Percentiles rank a stretch among this genome's conserved stretches.
phyloP scores from a whole-genome alignment of 2,888 invertebrate genomes.

The Anagyrus pseudococci region DNA sequence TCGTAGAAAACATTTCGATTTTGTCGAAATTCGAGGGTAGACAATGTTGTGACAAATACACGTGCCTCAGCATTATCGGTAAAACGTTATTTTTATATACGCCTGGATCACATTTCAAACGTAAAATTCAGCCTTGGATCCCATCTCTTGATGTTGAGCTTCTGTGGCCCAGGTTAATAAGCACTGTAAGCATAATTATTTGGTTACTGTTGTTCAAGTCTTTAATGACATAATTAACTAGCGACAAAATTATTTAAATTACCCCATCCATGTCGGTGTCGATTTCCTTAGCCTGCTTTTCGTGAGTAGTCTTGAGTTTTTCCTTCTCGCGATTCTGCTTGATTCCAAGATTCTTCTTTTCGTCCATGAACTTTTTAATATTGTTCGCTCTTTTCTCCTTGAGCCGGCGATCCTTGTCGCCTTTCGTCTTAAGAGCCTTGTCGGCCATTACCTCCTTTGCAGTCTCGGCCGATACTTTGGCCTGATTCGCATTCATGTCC shows the following conservation, averaged over 20 bases:
- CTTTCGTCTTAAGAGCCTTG: conserved; percentile 72
- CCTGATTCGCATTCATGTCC: conserved; percentile 71
- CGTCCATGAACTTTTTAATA: conserved; percentile 72
- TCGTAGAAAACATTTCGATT: too few relatives aligned
- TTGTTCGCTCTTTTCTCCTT: conserved; percentile 71
- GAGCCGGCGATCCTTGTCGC: conserved; percentile 70
- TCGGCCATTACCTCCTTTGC: conserved; percentile 70
- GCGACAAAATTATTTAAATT: too few relatives aligned
- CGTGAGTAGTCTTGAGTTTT: conserved; percentile 68
- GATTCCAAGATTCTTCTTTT: conserved; percentile 65
- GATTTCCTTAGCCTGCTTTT: conserved; percentile 65
- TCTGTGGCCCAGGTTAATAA: conserved; percentile 63
- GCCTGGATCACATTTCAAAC: conserved; percentile 47
- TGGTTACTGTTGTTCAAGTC: too few relatives aligned
- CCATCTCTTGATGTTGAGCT: conserved; percentile 59
- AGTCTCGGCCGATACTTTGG: conserved; percentile 73
- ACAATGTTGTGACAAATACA: too few relatives aligned
- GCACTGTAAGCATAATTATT: too few relatives aligned
- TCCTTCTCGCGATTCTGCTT: conserved; percentile 68
- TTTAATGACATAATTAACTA: too few relatives aligned
- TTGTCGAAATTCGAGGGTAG: too few relatives aligned
- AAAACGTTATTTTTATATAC: too few relatives aligned
- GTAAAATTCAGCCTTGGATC: conserved; percentile 63
- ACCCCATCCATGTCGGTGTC: conserved; percentile 61
- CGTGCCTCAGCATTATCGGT: too few relatives aligned